Base-by-base conservation (phyloP, 2,888 invertebrate genomes). In the Drosophila anomalata region DNA sequence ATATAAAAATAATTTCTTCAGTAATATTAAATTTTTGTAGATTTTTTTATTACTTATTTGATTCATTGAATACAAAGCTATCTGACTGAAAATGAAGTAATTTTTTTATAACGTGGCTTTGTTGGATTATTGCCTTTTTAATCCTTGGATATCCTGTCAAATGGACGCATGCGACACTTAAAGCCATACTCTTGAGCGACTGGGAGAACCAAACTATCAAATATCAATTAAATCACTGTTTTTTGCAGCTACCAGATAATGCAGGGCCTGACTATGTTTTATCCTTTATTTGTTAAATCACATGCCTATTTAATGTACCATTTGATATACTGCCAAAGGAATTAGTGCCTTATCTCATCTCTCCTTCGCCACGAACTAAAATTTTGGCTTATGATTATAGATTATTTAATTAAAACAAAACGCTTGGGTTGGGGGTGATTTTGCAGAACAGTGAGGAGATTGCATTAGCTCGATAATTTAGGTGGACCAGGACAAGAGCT, bases 401-500 rank as follows among this genome's bases (percentile, higher is more conserved):
- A 56, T 52, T 61, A 46, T 74, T 65, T 54, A 75, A 67, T 54
- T 62, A 65, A 70, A 73, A 77, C 66, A 81, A 63, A 50, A 67
- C 65, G 65, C 33, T 54, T 60, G 56, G 73, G 47, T 26, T 48
- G 52, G 44, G 29, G 62, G 46, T 54, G 46, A 51, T 47, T 46
- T 46, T 60, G 65, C 65, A 75, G 73, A 69, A 73, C 50, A 67
- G 33, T 46, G 61, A n/a, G 65, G 88, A 86, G 79, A 78, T 79
- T 77, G 74, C 65, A 31, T 39, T 55, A 29, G 53, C 51, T 51
- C 33, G 48, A 46, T 62, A 14, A 50, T 88, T 95, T 67, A 96
- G 82, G 95, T 94, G 68, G 96, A 95, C 96, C 96, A 96, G 26
- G 94, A 93, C 89, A 95, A 93, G 67, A 96, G 92, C 91, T 95